Conservation (phyloP, 1,140 invertebrate genomes). For the Drosophila suzukii region DNA sequence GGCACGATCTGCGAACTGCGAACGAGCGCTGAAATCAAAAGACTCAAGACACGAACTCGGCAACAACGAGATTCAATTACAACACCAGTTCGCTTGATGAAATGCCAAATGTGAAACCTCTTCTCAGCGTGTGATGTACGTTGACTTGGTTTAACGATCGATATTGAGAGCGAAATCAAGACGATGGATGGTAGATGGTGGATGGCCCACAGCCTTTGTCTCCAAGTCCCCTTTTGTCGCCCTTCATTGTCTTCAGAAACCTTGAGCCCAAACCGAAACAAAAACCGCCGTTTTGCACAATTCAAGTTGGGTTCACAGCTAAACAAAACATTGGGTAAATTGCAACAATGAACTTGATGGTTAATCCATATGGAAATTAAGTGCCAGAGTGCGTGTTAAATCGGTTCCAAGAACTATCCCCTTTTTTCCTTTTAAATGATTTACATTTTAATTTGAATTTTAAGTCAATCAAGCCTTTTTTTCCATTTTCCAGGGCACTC, state of each 20-base stretch:
- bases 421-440: no score
- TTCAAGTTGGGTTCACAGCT: background rate
- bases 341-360: constrained; percentile 25
- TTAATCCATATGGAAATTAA: background rate
- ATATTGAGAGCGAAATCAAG: constrained; percentile 37
- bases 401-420: background rate
- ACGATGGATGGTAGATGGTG: background rate
- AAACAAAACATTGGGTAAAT: constrained; percentile 12
- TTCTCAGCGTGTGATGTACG: constrained; percentile 3
- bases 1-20: constrained; percentile 28
- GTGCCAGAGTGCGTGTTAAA: background rate
- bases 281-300: constrained; percentile 34
- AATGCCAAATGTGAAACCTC: constrained; percentile 59
- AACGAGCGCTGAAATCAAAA: constrained; percentile 20
- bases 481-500: constrained; percentile 49
- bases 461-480: background rate
- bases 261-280: constrained; percentile 66
- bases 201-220: constrained; percentile 43
- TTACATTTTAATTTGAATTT: background rate
- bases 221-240: constrained; percentile 16
- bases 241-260: constrained; percentile 50
- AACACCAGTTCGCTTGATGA: constrained; percentile 32
- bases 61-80: constrained; percentile 33
- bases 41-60: constrained; percentile 58
- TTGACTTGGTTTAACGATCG: constrained; percentile 45